Base-by-base conservation (phyloP, 2,888 invertebrate species). In the Hypsopygia costalis region DNA sequence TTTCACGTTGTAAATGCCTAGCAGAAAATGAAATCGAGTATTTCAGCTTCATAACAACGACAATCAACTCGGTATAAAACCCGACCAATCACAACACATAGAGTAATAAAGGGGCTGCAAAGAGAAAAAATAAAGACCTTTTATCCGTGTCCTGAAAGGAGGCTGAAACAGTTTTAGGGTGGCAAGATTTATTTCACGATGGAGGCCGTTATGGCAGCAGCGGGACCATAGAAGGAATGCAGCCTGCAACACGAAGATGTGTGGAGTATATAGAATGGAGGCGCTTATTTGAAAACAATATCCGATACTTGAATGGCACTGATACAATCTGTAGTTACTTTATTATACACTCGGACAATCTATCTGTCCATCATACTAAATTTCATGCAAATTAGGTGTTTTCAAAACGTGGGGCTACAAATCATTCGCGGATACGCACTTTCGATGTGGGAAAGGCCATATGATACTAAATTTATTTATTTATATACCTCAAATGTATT, bases 161-260 rank as follows among this genome's bases (percentile, higher is more conserved):
- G 76, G 74, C 76, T 78, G 77, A 67, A 70, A 64, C 60, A 68
- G 64, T 69, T 59, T 66, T 69, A 62, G 70, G 86, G 87, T 73
- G 79, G 75, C 51, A 73, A 85, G 87, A 87, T 87, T 87, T 87
- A 87, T 87, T 74, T 81, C 81, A 77, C 69, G 81, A 82, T 81
- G 78, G 70, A 55, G 71, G 75, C 75, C 80, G 83, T 83, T 83
- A 85, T 73, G 72, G 81, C 68, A 74, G 85, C 78, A 62, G 79
- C 78, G 85, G 85, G 85, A 83, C 70, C 60, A 57, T 62, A 55
- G 55, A 52, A 39, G 43, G 61, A 77, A 75, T 82, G 82, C 82
- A 82, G 71, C 61, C 74, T 79, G 81, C 81, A 77, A 55, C 59
- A 11, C 28, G 30, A 20, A 30, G 25, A 7, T 3, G 25, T n/a